These are phyloP conservation scores for Agrypnia vestita DNA, from an alignment of 1,140 invertebrate species.

Conservation along the genomic window DNA sequence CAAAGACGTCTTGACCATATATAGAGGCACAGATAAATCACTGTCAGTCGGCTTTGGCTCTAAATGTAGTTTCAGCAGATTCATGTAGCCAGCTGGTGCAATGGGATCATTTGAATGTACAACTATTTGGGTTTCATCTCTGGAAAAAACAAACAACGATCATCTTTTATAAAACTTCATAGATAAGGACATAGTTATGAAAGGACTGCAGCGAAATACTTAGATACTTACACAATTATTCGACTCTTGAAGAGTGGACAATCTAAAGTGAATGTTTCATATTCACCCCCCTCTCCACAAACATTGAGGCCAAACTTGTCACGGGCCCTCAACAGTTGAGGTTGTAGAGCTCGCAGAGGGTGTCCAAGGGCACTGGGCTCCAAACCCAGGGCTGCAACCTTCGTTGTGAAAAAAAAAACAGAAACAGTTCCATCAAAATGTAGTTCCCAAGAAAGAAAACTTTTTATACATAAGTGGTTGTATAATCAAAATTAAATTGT, in stretches of 20 bases:
- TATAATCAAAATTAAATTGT: neutral
- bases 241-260: constrained; percentile 95
- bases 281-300: constrained; percentile 99
- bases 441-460: neutral
- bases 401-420: neutral
- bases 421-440: neutral
- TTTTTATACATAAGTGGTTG: neutral
- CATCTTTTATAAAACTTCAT: neutral
- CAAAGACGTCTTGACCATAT: constrained; percentile 72
- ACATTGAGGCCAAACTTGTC: constrained; percentile 97
- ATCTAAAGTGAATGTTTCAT: constrained; percentile 97
- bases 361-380: constrained; percentile 92
- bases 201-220: neutral
- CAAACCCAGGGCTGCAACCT: constrained; percentile 92
- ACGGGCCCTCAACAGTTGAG: constrained; percentile 90
- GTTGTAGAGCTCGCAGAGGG: constrained; percentile 87
- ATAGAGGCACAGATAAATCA: constrained; percentile 73
- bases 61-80: constrained; percentile 86
- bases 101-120: constrained; percentile 93
- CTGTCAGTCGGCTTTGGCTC: constrained; percentile 68
- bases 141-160: constrained; percentile 70
- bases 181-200: constrained; percentile 43
- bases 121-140: constrained; percentile 90
- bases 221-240: constrained; percentile 88
- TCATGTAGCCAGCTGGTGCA: constrained; percentile 94